Evolutionary conservation across 64 coral and sea anemone genomes (phyloP).

Genomic region (Montipora sp.): DNA sequence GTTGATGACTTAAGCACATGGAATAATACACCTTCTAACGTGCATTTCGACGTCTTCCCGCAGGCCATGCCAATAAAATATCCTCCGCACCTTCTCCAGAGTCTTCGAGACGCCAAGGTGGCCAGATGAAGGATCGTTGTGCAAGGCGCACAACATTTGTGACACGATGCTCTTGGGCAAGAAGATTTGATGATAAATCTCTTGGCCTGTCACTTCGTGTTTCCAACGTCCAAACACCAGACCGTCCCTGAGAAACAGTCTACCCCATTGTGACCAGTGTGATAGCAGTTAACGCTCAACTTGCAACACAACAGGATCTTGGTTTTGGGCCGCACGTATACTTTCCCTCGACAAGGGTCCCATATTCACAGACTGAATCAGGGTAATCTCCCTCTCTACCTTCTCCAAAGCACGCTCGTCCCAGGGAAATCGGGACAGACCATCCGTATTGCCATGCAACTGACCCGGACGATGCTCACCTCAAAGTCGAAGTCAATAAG

Average conservation of each 20-base stretch:
- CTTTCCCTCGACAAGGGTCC: not conserved
- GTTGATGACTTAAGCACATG: not conserved
- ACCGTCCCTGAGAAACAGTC: too few relatives aligned
- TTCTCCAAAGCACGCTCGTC: not conserved
- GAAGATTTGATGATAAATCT: not conserved
- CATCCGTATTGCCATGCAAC: constrained; percentile 64
- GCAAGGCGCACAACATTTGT: not conserved
- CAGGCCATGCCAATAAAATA: constrained; percentile 50
- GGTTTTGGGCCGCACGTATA: not conserved
- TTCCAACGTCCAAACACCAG: too few relatives aligned
- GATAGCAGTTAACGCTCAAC: not conserved
- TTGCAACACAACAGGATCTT: not conserved
- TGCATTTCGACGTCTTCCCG: constrained; percentile 22
- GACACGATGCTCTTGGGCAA: not conserved
- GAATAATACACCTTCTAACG: constrained; percentile 21
- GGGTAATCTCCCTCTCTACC: not conserved
- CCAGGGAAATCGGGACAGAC: constrained; percentile 38
- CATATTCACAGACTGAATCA: not conserved
- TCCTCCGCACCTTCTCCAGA: not conserved
- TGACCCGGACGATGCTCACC: constrained; percentile 42
- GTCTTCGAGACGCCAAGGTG: too few relatives aligned
- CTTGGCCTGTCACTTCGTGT: too few relatives aligned
- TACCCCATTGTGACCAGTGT: too few relatives aligned
- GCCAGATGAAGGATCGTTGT: not conserved
- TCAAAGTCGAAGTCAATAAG: constrained; percentile 56